Conservation (phyloP, 64 coral and sea anemone genomes). For the Stichodactyla mertensii region DNA sequence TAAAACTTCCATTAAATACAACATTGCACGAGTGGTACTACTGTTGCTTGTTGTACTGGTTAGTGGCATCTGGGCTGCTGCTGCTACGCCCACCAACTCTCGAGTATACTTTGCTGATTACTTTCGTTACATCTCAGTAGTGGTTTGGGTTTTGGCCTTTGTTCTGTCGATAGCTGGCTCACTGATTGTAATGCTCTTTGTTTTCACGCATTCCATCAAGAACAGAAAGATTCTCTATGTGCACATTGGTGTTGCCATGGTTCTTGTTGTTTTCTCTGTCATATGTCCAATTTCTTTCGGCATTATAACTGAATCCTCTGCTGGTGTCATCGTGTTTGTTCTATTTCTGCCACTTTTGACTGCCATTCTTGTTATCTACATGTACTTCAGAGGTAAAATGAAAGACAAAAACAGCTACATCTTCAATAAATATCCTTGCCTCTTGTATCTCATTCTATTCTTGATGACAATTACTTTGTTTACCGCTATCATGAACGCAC, state of each 20-base stretch:
- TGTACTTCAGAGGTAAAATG: constrained; percentile 37
- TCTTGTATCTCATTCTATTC: constrained; percentile 32
- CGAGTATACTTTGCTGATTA: not conserved
- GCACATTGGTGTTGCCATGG: not conserved
- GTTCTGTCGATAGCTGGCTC: constrained; percentile 44
- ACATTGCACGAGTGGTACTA: constrained; percentile 21
- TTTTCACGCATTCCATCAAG: constrained; percentile 17
- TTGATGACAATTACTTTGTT: constrained; percentile 10
- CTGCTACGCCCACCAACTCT: not conserved
- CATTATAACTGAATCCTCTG: constrained; percentile 11
- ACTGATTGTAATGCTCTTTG: constrained; percentile 34
- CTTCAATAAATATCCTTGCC: constrained; percentile 37
- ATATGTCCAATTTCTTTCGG: constrained; percentile 38
- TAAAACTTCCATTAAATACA: constrained; percentile 29
- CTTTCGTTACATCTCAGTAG: not conserved
- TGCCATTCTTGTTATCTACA: not conserved
- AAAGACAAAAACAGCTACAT: constrained; percentile 32
- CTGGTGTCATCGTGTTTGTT: constrained; percentile 34
- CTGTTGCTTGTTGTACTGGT: constrained; percentile 27
- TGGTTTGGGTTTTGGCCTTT: constrained; percentile 45
- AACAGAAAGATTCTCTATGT: constrained; percentile 24
- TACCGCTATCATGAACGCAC: not conserved
- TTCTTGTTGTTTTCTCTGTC: constrained; percentile 34
- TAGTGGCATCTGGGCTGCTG: constrained; percentile 26
- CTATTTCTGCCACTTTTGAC: constrained; percentile 24